A percentile compares a stretch with the other conserved stretches of the same genome.
Evolutionary conservation across 2,797 vertebrate genomes (phyloP).

Genomic region (Anguilla megastoma): DNA sequence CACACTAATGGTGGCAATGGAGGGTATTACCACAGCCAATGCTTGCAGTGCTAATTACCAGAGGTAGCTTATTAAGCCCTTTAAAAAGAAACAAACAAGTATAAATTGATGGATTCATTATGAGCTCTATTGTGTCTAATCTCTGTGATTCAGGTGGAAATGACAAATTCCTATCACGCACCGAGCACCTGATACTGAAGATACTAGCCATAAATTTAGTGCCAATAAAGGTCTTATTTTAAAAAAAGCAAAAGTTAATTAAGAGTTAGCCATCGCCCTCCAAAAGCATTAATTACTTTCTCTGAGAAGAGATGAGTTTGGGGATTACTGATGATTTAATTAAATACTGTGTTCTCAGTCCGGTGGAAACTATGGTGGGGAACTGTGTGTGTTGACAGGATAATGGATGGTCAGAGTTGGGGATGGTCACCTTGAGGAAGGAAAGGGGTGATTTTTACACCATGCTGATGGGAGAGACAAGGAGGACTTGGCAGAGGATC

Average conservation of each 20-base stretch:
- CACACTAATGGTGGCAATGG: slow-evolving; percentile 76
- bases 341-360: slow-evolving; percentile 85
- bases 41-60: slow-evolving; percentile 84
- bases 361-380: slow-evolving; percentile 78
- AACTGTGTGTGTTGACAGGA: slow-evolving; percentile 82
- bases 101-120: slow-evolving; percentile 94
- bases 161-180: slow-evolving; percentile 91
- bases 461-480: slow-evolving; percentile 60
- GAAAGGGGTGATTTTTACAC: slow-evolving; percentile 44
- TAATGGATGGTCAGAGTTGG: slow-evolving; percentile 86
- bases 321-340: slow-evolving; percentile 95
- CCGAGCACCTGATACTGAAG: slow-evolving; percentile 86
- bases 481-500: slow-evolving; percentile 59
- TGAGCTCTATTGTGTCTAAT: slow-evolving; percentile 82
- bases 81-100: slow-evolving; percentile 93
- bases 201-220: slow-evolving; percentile 96
- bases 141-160: slow-evolving; percentile 83
- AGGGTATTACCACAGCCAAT: slow-evolving; percentile 66
- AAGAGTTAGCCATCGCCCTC: slow-evolving; percentile 87
- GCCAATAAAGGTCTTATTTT: slow-evolving; percentile 91
- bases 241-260: slow-evolving; percentile 94
- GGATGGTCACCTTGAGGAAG: slow-evolving; percentile 87
- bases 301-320: slow-evolving; percentile 91
- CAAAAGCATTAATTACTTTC: slow-evolving; percentile 99
- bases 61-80: slow-evolving; percentile 85